Conservation (phyloP, 2,113 vertebrate species). For the Columba livia region DNA sequence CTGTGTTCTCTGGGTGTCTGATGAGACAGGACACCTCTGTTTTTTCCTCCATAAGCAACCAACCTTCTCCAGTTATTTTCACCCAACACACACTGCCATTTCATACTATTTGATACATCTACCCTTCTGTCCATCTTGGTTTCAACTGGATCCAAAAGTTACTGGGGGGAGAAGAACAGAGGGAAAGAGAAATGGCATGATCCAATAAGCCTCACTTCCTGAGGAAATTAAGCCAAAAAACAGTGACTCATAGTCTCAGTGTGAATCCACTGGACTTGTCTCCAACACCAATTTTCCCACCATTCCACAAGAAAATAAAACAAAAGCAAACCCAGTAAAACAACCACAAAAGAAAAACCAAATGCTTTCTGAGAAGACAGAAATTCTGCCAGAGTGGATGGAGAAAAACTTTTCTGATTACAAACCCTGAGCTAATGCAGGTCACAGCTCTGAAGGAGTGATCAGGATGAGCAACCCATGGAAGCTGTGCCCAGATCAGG, state of each 20-base stretch:
- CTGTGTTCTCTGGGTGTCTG: background rate
- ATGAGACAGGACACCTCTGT: background rate
- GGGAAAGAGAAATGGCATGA: background rate
- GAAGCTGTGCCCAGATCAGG: background rate
- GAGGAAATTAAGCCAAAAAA: background rate
- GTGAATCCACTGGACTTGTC: background rate
- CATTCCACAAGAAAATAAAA: background rate
- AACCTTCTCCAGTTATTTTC: background rate
- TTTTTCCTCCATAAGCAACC: background rate
- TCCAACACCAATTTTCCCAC: background rate
- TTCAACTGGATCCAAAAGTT: background rate
- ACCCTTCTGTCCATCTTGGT: background rate
- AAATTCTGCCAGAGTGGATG: background rate
- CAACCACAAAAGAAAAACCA: background rate
- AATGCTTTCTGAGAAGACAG: background rate
- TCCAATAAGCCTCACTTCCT: background rate
- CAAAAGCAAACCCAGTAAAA: background rate
- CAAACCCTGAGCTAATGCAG: background rate
- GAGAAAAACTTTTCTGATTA: background rate
- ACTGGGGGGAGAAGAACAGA: background rate
- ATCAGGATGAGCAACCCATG: background rate
- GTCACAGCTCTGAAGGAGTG: background rate
- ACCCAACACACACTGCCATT: background rate
- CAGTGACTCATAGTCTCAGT: background rate
- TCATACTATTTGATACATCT: background rate